phyloP scores from a whole-genome alignment of 2,888 invertebrate species.

The Dermolepida albohirtum region DNA sequence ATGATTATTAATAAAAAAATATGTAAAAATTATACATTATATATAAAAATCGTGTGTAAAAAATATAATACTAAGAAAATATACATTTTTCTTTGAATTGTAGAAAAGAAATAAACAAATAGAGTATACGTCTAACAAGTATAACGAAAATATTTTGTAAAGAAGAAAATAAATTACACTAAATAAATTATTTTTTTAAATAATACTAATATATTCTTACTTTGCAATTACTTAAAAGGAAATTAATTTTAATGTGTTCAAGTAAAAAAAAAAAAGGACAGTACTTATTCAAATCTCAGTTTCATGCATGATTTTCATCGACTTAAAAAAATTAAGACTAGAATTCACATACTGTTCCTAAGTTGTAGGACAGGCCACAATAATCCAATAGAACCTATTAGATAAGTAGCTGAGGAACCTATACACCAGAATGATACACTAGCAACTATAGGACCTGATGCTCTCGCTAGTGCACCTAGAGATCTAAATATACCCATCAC shows the following conservation, averaged over 20 bases:
- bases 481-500: conserved; percentile 95
- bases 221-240: not conserved
- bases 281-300: no score
- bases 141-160: not conserved
- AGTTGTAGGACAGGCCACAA: conserved; percentile 81
- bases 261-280: no score
- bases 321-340: not conserved
- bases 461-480: conserved; percentile 92
- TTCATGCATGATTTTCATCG: not conserved
- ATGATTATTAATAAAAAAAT: no score
- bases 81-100: not conserved
- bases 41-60: conserved; percentile 4
- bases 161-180: not conserved
- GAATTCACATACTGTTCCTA: conserved; percentile 53
- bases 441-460: conserved; percentile 89
- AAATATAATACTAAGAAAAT: not conserved
- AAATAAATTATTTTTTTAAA: not conserved
- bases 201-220: not conserved
- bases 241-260: no score
- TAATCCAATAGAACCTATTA: conserved; percentile 80
- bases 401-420: conserved; percentile 86
- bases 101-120: not conserved
- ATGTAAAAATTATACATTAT: not conserved
- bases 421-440: conserved; percentile 93
- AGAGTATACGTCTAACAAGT: not conserved